Conservation (phyloP, 2,888 invertebrate species). For the Hydropsyche betteni region DNA sequence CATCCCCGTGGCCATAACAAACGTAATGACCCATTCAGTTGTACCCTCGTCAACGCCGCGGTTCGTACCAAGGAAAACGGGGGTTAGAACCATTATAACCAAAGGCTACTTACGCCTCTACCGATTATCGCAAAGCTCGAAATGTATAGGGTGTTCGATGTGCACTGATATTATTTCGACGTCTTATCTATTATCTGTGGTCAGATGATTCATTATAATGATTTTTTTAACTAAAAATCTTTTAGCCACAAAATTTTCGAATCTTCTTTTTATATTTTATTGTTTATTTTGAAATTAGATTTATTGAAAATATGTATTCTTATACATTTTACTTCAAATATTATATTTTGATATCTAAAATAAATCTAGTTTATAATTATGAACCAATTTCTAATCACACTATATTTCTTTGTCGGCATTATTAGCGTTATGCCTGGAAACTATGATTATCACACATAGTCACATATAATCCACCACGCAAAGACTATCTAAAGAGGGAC, state of each 20-base stretch:
- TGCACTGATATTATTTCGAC: background rate
- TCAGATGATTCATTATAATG: no score
- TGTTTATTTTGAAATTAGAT: no score
- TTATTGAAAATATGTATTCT: no score
- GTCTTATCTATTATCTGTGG: no score
- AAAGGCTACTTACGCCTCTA: conserved; percentile 40
- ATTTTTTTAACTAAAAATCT: no score
- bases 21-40: conserved; percentile 47
- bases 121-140: conserved; percentile 34
- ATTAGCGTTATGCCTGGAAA: conserved; percentile 36
- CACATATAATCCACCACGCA: conserved; percentile 36
- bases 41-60: conserved; percentile 31
- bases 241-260: no score
- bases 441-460: conserved; percentile 39
- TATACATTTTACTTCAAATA: no score
- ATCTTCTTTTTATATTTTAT: no score
- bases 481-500: conserved; percentile 18
- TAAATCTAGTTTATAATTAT: background rate
- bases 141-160: conserved; percentile 11
- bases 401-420: conserved; percentile 27
- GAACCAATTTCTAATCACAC: conserved; percentile 11
- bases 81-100: conserved; percentile 40
- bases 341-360: no score
- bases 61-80: background rate
- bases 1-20: conserved; percentile 39